Evolutionary conservation across 1,140 invertebrate species (phyloP).

Genomic region (Orchesella cincta): DNA sequence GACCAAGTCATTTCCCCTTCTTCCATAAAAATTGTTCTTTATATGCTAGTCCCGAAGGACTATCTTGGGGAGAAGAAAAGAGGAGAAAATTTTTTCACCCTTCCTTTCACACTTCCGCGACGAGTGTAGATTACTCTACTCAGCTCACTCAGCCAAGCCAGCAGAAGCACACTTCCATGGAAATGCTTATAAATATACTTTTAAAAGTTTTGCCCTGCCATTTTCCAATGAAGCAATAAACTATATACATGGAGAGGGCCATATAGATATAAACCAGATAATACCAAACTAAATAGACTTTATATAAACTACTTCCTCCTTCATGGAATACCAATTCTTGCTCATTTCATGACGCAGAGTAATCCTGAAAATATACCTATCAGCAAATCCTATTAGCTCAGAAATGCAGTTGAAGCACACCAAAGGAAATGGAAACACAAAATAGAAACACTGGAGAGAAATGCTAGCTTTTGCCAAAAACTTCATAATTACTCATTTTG

Average conservation of each 20-base stretch:
- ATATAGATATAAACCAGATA: slow-evolving; percentile 15
- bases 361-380: not conserved
- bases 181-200: not conserved
- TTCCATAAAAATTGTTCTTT: slow-evolving; percentile 19
- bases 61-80: slow-evolving; percentile 6
- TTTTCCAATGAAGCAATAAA: slow-evolving; percentile 27
- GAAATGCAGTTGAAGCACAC: not conserved
- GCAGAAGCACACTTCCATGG: not conserved
- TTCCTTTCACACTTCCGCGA: slow-evolving; percentile 29
- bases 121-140: slow-evolving; percentile 10
- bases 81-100: slow-evolving; percentile 14
- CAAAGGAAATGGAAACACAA: too few relatives aligned
- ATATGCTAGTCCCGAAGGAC: slow-evolving; percentile 20
- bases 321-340: not conserved
- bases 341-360: not conserved
- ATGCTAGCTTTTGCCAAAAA: too few relatives aligned
- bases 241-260: too few relatives aligned
- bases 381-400: not conserved
- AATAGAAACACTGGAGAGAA: too few relatives aligned
- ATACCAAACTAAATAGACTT: not conserved
- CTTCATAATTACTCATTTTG: too few relatives aligned
- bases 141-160: not conserved
- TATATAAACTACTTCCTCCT: not conserved
- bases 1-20: slow-evolving; percentile 25
- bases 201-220: not conserved